A percentile compares a stretch with the other conserved stretches of the same genome.
Evolutionary conservation across 2,797 vertebrate species (phyloP).

Genomic region (Notamacropus eugenii): DNA sequence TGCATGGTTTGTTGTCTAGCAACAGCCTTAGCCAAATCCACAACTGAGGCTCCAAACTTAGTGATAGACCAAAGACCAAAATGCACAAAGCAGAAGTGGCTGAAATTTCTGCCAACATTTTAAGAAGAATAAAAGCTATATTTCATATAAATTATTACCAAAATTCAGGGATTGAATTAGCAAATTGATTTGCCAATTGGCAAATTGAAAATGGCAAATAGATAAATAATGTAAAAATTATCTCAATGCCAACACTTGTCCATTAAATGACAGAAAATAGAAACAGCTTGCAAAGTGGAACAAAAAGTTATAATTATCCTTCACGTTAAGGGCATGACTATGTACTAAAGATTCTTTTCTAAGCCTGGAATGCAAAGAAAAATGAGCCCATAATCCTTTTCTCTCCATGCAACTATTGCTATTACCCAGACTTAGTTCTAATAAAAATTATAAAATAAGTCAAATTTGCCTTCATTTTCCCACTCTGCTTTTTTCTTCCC

Average conservation of each 20-base stretch:
- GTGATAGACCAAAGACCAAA: conserved; percentile 34
- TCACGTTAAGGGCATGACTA: conserved; percentile 1
- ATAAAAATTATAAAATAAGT: not conserved
- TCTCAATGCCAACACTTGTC: not conserved
- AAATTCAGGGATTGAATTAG: not conserved
- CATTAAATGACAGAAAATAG: not conserved
- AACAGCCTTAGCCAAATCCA: conserved; percentile 7
- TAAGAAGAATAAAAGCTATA: not conserved
- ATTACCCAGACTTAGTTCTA: not conserved
- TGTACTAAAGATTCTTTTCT: not conserved
- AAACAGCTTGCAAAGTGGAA: not conserved
- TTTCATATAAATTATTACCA: conserved; percentile 15
- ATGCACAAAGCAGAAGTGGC: conserved; percentile 9
- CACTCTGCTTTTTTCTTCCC: not conserved
- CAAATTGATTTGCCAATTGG: no score
- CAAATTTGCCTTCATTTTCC: not conserved
- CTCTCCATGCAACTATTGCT: not conserved
- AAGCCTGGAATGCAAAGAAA: not conserved
- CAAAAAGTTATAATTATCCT: not conserved
- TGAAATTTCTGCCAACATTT: conserved; percentile 31
- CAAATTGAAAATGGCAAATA: not conserved
- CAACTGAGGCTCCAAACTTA: conserved; percentile 41
- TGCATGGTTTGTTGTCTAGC: conserved; percentile 20
- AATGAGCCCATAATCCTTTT: not conserved
- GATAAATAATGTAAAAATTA: conserved; percentile 41